These are phyloP conservation scores for Saturnia japonica DNA, from an alignment of 2,888 invertebrate species.

Conservation along the genomic window DNA sequence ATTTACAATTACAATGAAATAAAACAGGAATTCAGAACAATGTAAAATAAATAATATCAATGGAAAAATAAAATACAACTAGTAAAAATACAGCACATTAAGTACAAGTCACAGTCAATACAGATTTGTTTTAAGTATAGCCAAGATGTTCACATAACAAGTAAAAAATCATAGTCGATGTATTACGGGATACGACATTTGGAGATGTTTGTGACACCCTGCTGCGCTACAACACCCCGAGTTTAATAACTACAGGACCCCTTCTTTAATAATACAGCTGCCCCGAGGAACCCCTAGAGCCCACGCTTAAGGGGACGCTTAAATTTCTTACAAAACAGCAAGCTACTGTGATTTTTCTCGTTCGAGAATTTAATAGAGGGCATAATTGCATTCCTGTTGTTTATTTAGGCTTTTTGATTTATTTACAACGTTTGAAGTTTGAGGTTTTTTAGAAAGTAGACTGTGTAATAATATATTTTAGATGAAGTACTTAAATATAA, in stretches of 20 bases:
- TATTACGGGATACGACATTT: constrained; percentile 47
- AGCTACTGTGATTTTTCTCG: constrained; percentile 63
- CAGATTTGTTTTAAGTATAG: neutral
- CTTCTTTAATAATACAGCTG: constrained; percentile 73
- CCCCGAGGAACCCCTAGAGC: constrained; percentile 59
- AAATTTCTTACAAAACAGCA: constrained; percentile 47
- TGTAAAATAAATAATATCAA: too few relatives aligned
- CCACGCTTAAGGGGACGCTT: constrained; percentile 55
- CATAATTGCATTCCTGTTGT: constrained; percentile 51
- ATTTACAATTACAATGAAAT: too few relatives aligned
- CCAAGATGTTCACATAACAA: neutral
- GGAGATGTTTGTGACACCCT: constrained; percentile 60
- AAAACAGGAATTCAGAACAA: too few relatives aligned
- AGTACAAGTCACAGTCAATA: neutral
- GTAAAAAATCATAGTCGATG: constrained; percentile 38
- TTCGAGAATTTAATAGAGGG: constrained; percentile 49
- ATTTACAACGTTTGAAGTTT: neutral
- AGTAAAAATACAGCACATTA: neutral
- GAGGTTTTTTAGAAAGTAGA: constrained; percentile 10
- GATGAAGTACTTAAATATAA: neutral
- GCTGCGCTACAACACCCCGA: constrained; percentile 55
- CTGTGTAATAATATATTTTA: neutral
- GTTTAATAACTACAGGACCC: constrained; percentile 70
- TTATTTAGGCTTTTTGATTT: constrained; percentile 18
- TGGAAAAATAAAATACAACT: neutral